A percentile compares a stretch with the other conserved stretches of the same genome.
These are phyloP conservation scores for Rotaria socialis DNA, from an alignment of 2,888 invertebrate species.

Conservation along the genomic window DNA sequence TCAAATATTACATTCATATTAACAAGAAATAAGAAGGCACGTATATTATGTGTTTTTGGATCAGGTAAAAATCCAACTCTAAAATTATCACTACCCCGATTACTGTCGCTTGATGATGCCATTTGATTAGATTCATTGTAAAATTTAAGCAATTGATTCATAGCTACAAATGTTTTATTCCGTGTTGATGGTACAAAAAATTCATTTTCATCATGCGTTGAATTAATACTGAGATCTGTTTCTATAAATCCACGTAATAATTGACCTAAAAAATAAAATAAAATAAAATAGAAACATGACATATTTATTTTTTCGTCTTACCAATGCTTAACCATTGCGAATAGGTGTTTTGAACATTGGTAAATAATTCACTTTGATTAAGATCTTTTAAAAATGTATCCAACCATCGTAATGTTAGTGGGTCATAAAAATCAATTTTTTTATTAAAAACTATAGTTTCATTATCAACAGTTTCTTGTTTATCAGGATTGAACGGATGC, in stretches of 20 bases:
- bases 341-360: neutral
- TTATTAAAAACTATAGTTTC: slow-evolving; percentile 19
- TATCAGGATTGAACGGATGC: slow-evolving; percentile 39
- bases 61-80: neutral
- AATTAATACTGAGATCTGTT: neutral
- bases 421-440: slow-evolving; percentile 39
- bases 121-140: neutral
- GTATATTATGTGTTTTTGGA: neutral
- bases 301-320: neutral
- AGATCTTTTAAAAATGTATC: slow-evolving; percentile 5
- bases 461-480: neutral
- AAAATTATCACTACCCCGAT: neutral
- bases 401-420: neutral
- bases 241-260: neutral
- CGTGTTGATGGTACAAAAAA: neutral
- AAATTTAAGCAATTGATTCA: neutral
- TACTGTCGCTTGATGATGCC: neutral
- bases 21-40: neutral
- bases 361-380: neutral
- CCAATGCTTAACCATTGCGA: neutral
- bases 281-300: neutral
- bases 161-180: neutral
- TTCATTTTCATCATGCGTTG: neutral
- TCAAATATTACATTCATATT: neutral
- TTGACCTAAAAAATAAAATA: neutral